Evolutionary conservation across 1,140 invertebrate species (phyloP), one percentile per base, ranked within the genome.

Genomic region (Drosophila mojavensis): DNA sequence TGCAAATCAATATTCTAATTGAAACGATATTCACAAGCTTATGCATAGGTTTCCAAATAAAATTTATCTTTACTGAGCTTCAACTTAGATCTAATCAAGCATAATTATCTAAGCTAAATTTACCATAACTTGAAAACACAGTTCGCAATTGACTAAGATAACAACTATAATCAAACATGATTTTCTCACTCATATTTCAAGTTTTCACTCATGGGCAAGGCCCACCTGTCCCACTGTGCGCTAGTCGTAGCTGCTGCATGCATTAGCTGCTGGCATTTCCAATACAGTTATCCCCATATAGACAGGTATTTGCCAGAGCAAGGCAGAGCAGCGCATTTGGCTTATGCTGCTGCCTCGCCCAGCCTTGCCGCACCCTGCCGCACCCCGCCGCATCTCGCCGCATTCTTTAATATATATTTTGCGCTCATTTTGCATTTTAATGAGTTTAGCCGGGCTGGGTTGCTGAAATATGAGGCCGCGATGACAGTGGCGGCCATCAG

Each of bases 381-480:
- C 28, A 30, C 28, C 20, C 20, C 20, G 1, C 2, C 28, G 28
- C 28, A 30, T 30, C 28, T 5, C 7, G 17, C 10, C 43, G 66
- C 60, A 45, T 71, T 68, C 47, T 65, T 68, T 69, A 80, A 89
- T 88, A 72, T 88, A 72, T 73, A 50, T 36, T 61, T 79, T 65
- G 33, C 47, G 55, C 73, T 89, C 84, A 84, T 84, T 88, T 88
- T 89, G 77, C 83, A 88, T 88, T 88, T 88, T 88, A 88, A 88
- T 88, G 83, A 88, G 84, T 83, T 89, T 51, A 63, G 50, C 67
- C 55, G 30, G 9, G 60, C 55, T 65, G 50, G 54, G 62, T 15
- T 43, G 30, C 71, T 74, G 82, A 85, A 85, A 82, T 88, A 85
- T 85, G 82, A 85, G 67, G 41, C 60, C 36, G 13, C 36, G 55